Conservation (phyloP, 2,113 vertebrate genomes). For the Syngnathus scovelli region DNA sequence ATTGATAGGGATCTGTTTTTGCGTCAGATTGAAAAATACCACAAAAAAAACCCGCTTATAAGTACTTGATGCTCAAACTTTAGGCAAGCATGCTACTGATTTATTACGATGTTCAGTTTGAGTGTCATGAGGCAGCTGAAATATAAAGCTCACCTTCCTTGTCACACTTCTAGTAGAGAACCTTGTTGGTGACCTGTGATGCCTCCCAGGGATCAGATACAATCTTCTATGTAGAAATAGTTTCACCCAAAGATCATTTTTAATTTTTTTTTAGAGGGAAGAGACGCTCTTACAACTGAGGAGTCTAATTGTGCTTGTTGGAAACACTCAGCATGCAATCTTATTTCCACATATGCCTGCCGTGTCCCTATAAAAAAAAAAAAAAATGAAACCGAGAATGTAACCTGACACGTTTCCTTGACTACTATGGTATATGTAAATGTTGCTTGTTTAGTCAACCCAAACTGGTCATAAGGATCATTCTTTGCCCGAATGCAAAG, state of each 20-base stretch:
- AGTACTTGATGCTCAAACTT: background rate
- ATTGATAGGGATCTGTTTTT: background rate
- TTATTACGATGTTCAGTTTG: background rate
- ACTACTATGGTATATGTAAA: background rate
- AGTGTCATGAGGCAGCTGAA: background rate
- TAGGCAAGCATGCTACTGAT: background rate
- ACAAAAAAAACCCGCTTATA: background rate
- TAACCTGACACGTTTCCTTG: background rate
- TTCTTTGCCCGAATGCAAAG: background rate
- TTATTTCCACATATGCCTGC: background rate
- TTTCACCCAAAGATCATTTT: background rate
- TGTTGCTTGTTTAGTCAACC: slow-evolving; percentile 17
- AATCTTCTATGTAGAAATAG: background rate
- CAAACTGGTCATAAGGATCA: slow-evolving; percentile 9
- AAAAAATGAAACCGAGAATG: background rate
- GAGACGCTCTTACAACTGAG: background rate
- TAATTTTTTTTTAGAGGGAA: background rate
- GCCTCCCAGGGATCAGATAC: background rate
- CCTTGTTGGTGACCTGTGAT: no score
- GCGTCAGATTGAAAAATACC: background rate
- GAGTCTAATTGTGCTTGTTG: background rate
- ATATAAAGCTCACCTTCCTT: background rate
- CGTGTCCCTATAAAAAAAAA: background rate
- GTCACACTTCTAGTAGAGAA: background rate
- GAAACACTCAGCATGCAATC: background rate